Conservation (phyloP, 35 echinoderm and acorn worm genomes). For the Chiridota heheva region DNA sequence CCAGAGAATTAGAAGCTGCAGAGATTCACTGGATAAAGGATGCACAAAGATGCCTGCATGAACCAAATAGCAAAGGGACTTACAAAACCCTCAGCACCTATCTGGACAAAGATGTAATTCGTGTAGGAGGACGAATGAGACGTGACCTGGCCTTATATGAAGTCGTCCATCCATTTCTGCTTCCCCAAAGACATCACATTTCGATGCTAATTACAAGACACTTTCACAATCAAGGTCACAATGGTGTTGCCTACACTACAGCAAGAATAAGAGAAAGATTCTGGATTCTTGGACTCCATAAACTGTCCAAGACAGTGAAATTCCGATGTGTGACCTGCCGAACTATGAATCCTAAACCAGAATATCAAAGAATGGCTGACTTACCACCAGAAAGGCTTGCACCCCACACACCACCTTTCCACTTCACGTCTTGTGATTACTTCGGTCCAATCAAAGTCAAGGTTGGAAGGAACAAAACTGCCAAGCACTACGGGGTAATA, state of each 20-base stretch:
- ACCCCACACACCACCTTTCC: constrained; percentile 62
- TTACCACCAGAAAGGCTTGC: constrained; percentile 45
- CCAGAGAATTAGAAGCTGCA: constrained; percentile 30
- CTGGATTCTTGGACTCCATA: constrained; percentile 46
- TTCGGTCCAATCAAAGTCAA: constrained; percentile 55
- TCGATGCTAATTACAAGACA: constrained; percentile 42
- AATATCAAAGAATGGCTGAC: constrained; percentile 28
- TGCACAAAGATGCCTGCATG: constrained; percentile 55
- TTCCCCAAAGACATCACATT: constrained; percentile 42
- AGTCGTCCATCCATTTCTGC: constrained; percentile 39
- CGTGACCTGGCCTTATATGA: constrained; percentile 31
- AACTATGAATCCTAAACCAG: constrained; percentile 7
- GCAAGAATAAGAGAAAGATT: constrained; percentile 35
- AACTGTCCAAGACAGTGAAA: constrained; percentile 54
- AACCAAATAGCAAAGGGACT: constrained; percentile 19
- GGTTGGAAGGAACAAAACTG: constrained; percentile 35
- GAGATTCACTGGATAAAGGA: constrained; percentile 39
- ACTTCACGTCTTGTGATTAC: constrained; percentile 60
- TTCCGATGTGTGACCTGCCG: constrained; percentile 58
- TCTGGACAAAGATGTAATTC: constrained; percentile 41
- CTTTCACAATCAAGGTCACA: constrained; percentile 24
- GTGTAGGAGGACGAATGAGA: constrained; percentile 51
- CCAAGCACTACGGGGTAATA: constrained; percentile 54
- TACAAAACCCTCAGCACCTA: constrained; percentile 64
- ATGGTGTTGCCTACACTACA: constrained; percentile 17